phyloP scores from a whole-genome alignment of 2,888 invertebrate species.

The Diarsia brunnea region DNA sequence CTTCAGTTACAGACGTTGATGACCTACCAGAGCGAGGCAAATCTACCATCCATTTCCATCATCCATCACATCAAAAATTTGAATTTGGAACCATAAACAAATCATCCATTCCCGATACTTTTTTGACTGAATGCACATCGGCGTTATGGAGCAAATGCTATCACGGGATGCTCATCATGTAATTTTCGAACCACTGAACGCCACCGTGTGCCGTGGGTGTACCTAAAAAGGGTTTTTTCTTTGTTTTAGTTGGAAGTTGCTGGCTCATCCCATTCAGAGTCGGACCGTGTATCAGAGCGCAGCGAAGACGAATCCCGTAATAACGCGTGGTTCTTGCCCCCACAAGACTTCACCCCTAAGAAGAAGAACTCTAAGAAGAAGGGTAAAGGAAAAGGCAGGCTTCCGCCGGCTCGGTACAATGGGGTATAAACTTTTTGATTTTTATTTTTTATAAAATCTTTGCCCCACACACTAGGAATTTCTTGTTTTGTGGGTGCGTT shows the following conservation, averaged over 20 bases:
- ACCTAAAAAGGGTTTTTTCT: background rate
- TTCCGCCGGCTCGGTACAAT: background rate
- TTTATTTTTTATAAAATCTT: background rate
- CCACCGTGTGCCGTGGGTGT: background rate
- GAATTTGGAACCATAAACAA: too few species aligned
- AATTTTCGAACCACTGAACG: background rate
- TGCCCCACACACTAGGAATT: background rate
- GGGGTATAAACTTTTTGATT: conserved; percentile 15
- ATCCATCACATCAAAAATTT: too few species aligned
- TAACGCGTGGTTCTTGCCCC: background rate
- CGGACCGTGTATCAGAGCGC: conserved; percentile 34
- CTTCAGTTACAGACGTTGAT: too few species aligned
- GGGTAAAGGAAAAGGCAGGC: conserved; percentile 4
- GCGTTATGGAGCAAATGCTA: background rate
- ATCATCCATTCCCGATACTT: too few species aligned
- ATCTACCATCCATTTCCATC: too few species aligned
- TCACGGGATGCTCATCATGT: background rate
- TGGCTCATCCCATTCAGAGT: conserved; percentile 48
- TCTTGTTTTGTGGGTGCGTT: background rate
- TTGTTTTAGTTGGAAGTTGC: conserved; percentile 38
- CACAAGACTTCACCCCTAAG: background rate
- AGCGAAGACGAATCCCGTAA: conserved; percentile 45
- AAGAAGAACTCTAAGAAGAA: conserved; percentile 49
- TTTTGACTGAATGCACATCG: too few species aligned
- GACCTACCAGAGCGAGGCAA: too few species aligned